Percentiles rank a stretch among this genome's conserved stretches.
Evolutionary conservation across 2,888 invertebrate species (phyloP).

Genomic region (Megastigmus dorsalis): DNA sequence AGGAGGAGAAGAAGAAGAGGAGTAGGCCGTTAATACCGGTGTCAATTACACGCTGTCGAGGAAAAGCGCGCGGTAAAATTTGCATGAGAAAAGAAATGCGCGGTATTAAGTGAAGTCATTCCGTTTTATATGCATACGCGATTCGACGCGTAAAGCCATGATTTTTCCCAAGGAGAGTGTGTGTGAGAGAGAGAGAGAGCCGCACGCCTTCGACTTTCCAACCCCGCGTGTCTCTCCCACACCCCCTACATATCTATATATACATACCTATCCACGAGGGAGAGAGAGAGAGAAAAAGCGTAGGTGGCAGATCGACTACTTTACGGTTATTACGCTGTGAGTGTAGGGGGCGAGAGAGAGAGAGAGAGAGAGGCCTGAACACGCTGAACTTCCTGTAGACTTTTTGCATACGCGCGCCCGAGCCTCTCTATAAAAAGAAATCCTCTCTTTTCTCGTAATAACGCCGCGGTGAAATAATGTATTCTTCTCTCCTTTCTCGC

Average conservation of each 20-base stretch:
- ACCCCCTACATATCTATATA: constrained; percentile 55
- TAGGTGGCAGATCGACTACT: constrained; percentile 60
- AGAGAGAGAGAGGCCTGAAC: too few relatives aligned
- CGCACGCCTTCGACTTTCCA: constrained; percentile 44
- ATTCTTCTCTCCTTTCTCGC: constrained; percentile 38
- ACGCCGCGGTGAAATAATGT: constrained; percentile 47
- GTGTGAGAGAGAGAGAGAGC: too few relatives aligned
- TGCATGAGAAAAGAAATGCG: constrained; percentile 55
- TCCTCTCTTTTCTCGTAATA: constrained; percentile 53
- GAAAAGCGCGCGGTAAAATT: constrained; percentile 54
- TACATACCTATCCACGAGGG: constrained; percentile 38
- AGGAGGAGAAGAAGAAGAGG: not conserved
- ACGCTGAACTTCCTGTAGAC: constrained; percentile 56
- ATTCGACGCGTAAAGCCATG: constrained; percentile 69
- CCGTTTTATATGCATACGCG: constrained; percentile 71
- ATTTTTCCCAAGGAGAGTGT: constrained; percentile 68
- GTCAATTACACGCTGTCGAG: constrained; percentile 52
- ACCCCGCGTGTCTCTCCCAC: too few relatives aligned
- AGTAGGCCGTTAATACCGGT: constrained; percentile 46
- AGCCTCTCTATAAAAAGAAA: constrained; percentile 53
- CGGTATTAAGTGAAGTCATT: constrained; percentile 64
- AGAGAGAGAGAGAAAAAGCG: constrained; percentile 19
- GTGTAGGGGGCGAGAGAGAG: constrained; percentile 34
- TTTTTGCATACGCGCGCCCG: constrained; percentile 59
- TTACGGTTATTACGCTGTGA: constrained; percentile 68